phyloP scores from a whole-genome alignment of 2,888 invertebrate species.

The Drosophila nigricruria region DNA sequence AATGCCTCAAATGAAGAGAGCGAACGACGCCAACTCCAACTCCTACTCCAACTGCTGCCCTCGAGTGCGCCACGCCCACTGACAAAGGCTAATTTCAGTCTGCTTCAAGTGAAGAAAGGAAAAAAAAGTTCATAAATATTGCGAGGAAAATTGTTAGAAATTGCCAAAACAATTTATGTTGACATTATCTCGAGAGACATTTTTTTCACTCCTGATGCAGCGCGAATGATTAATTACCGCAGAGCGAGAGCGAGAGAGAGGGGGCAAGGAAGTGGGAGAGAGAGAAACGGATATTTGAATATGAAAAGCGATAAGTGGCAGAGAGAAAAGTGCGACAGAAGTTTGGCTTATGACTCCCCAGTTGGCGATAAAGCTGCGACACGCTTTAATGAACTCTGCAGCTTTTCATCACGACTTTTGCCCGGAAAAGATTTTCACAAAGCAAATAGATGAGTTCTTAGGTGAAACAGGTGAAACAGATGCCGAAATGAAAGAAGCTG shows the following conservation, averaged over 20 bases:
- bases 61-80: conserved; percentile 41
- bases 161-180: conserved; percentile 85
- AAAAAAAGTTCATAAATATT: conserved; percentile 79
- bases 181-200: conserved; percentile 85
- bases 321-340: conserved; percentile 32
- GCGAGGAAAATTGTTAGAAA: conserved; percentile 83
- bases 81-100: conserved; percentile 57
- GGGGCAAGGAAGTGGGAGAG: neutral
- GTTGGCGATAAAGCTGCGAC: conserved; percentile 65
- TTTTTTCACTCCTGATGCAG: conserved; percentile 43
- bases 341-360: conserved; percentile 70
- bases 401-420: conserved; percentile 67
- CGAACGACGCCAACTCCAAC: neutral
- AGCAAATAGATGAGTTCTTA: neutral
- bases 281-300: conserved; percentile 62
- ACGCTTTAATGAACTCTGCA: conserved; percentile 63
- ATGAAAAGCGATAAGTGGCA: conserved; percentile 76
- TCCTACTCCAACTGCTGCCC: neutral
- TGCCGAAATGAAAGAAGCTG: neutral
- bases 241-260: neutral
- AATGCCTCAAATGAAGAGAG: conserved; percentile 43
- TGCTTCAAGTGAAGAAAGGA: conserved; percentile 42
- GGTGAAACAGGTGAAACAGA: neutral
- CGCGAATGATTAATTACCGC: conserved; percentile 73
- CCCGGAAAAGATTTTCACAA: conserved; percentile 31